Conservation (phyloP, 2,888 invertebrate species). For the Acanthosepion esculentum region DNA sequence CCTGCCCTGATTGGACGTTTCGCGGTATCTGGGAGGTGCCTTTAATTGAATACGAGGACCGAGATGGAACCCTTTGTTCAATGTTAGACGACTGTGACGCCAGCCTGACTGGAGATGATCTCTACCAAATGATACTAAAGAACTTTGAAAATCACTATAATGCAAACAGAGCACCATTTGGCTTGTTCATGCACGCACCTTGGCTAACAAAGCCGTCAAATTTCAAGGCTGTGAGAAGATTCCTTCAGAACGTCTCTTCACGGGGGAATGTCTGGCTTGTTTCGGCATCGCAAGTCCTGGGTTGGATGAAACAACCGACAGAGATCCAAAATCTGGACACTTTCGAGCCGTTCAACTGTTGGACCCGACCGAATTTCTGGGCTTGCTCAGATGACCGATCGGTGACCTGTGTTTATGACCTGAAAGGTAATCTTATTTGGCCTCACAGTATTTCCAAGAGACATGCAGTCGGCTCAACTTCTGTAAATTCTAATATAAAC, state of each 20-base stretch:
- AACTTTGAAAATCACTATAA: slow-evolving; percentile 85
- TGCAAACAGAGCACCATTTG: slow-evolving; percentile 83
- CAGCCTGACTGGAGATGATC: slow-evolving; percentile 52
- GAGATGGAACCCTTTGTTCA: slow-evolving; percentile 60
- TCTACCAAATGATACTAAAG: slow-evolving; percentile 78
- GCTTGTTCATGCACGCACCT: slow-evolving; percentile 86
- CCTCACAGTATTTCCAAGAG: neutral
- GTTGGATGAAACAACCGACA: slow-evolving; percentile 59
- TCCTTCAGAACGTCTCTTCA: slow-evolving; percentile 54
- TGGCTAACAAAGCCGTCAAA: slow-evolving; percentile 79
- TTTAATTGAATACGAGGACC: slow-evolving; percentile 74
- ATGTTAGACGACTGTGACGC: slow-evolving; percentile 64
- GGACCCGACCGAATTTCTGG: neutral
- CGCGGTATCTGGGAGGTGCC: slow-evolving; percentile 82
- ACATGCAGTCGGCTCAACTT: neutral
- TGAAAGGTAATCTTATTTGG: neutral
- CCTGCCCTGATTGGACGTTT: slow-evolving; percentile 57
- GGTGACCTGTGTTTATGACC: slow-evolving; percentile 16
- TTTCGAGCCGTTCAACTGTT: slow-evolving; percentile 54
- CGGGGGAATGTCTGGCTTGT: slow-evolving; percentile 60
- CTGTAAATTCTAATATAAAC: neutral
- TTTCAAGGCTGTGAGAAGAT: slow-evolving; percentile 55
- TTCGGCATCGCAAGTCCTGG: slow-evolving; percentile 55
- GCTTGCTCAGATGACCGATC: neutral
- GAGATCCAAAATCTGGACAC: slow-evolving; percentile 50